Percentiles rank a stretch among this genome's conserved stretches.
These are phyloP conservation scores for Rhyacophila evoluta DNA, from an alignment of 2,888 invertebrate genomes.

Conservation along the genomic window DNA sequence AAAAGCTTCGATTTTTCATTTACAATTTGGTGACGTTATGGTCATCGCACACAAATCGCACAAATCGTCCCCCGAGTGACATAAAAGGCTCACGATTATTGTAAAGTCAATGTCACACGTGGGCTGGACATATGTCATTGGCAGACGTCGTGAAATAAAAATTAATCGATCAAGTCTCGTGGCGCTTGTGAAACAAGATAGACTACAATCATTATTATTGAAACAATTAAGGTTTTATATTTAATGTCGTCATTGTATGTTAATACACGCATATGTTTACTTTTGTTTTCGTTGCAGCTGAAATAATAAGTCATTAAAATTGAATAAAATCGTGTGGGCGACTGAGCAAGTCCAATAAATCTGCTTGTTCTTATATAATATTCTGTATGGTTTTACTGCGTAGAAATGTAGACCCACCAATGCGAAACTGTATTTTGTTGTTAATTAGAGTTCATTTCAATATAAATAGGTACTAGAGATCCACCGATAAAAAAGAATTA, in stretches of 20 bases:
- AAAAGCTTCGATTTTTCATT: too few relatives aligned
- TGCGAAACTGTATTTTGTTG: too few relatives aligned
- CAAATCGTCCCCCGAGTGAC: too few relatives aligned
- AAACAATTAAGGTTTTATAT: background rate
- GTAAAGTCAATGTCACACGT: background rate
- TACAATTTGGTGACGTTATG: too few relatives aligned
- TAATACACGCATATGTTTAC: conserved; percentile 41
- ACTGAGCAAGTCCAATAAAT: background rate
- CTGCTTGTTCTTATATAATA: background rate
- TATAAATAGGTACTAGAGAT: too few relatives aligned
- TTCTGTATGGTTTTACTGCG: too few relatives aligned
- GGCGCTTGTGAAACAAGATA: conserved; percentile 27
- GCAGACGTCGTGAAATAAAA: background rate
- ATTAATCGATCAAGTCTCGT: background rate
- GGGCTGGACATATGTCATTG: background rate
- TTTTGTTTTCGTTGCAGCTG: conserved; percentile 39
- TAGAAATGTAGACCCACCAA: too few relatives aligned
- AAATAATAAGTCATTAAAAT: conserved; percentile 13
- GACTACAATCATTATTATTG: conserved; percentile 1
- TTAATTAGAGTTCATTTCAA: too few relatives aligned
- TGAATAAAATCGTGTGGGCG: conserved; percentile 26
- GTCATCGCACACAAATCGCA: too few relatives aligned
- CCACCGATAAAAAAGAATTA: too few relatives aligned
- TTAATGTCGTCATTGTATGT: conserved; percentile 41
- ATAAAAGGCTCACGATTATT: background rate